Evolutionary conservation across 2,113 vertebrate species (phyloP).

Genomic region (Telmatochromis sp.): DNA sequence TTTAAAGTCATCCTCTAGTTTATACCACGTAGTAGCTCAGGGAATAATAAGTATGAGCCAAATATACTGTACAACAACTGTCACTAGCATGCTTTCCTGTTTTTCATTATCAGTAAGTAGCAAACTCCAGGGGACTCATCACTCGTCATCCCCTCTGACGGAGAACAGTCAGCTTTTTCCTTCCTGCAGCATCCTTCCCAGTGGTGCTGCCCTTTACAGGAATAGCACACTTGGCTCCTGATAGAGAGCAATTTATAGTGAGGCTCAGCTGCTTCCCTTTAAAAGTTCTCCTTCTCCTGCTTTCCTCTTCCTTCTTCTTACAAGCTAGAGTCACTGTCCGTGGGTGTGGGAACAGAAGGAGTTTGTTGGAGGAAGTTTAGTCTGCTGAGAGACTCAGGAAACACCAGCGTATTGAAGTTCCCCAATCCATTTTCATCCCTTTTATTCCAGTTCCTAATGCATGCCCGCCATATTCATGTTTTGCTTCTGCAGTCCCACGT

Average conservation of each 20-base stretch:
- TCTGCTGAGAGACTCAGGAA: neutral
- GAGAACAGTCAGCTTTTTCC: conserved; percentile 10
- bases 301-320: neutral
- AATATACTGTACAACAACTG: neutral
- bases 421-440: conserved; percentile 21
- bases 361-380: neutral
- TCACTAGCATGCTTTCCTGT: conserved; percentile 6
- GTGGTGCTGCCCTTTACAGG: conserved; percentile 35
- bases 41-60: neutral
- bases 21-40: neutral
- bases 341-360: conserved; percentile 43
- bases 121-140: conserved; percentile 2
- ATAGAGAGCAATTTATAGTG: conserved; percentile 46
- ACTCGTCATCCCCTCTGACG: conserved; percentile 27
- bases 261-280: conserved; percentile 59
- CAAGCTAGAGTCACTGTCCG: conserved; percentile 4
- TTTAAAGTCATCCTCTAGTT: neutral
- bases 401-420: neutral
- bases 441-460: conserved; percentile 14
- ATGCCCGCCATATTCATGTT: neutral
- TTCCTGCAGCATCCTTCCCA: conserved; percentile 40
- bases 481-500: neutral
- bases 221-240: conserved; percentile 26
- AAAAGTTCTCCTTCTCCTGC: conserved; percentile 2
- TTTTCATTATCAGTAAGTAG: neutral